phyloP scores from a whole-genome alignment of 2,113 vertebrate species.

The Pachycephala philippinensis region DNA sequence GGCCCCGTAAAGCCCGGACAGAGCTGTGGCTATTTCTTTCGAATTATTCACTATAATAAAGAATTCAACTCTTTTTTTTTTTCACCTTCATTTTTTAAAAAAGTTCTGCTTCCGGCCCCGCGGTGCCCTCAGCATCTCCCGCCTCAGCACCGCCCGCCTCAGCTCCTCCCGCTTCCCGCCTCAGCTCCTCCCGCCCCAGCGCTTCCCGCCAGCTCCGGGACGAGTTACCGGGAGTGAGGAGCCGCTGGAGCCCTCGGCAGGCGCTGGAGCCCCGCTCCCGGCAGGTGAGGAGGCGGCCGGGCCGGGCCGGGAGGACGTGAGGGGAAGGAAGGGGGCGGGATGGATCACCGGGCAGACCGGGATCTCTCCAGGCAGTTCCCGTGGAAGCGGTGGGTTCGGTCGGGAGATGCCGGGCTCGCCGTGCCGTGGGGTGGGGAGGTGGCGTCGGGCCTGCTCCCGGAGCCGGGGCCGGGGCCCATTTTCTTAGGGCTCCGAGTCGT shows the following conservation, averaged over 20 bases:
- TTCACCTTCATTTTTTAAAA: accelerated
- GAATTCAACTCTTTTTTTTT: too few species aligned
- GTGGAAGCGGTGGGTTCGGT: accelerated
- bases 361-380: accelerated
- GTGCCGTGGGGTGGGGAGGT: neutral
- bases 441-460: neutral
- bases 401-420: neutral
- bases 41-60: accelerated
- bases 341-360: accelerated
- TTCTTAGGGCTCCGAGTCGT: neutral
- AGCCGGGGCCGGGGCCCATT: accelerated
- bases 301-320: neutral
- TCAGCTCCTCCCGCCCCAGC: neutral
- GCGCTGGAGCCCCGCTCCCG: neutral
- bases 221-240: neutral
- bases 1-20: too few species aligned
- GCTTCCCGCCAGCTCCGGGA: neutral
- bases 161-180: neutral
- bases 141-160: neutral
- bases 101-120: neutral
- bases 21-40: too few species aligned
- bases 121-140: neutral
- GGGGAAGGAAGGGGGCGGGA: neutral
- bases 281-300: neutral
- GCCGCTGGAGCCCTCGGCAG: neutral